Evolutionary conservation across 2,888 invertebrate genomes (phyloP).

Genomic region (Campoletis raptor): DNA sequence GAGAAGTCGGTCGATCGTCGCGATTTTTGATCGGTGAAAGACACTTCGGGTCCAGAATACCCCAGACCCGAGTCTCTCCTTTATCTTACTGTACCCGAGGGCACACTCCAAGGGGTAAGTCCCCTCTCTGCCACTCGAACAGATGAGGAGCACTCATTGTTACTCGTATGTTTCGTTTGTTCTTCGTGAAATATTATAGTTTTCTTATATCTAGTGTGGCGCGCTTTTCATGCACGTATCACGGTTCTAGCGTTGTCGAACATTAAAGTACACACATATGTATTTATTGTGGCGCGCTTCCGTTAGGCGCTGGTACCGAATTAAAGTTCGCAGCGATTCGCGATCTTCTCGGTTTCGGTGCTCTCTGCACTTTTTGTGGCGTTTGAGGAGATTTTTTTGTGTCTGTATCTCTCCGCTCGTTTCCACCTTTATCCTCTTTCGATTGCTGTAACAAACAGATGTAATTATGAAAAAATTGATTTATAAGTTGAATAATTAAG

Average conservation of each 20-base stretch:
- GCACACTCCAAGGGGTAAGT: conserved; percentile 3
- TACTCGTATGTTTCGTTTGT: conserved; percentile 24
- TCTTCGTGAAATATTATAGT: conserved; percentile 43
- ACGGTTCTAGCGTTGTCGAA: conserved; percentile 53
- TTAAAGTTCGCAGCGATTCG: conserved; percentile 84
- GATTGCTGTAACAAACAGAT: conserved; percentile 38
- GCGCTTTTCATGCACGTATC: conserved; percentile 49
- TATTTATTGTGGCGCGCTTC: conserved; percentile 73
- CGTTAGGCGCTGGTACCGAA: conserved; percentile 75
- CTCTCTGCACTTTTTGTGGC: conserved; percentile 74
- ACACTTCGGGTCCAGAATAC: not conserved
- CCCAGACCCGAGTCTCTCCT: not conserved
- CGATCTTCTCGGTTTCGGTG: conserved; percentile 79
- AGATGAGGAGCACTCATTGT: conserved; percentile 13
- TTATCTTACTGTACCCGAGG: not conserved
- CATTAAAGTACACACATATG: conserved; percentile 36
- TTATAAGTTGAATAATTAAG: not conserved
- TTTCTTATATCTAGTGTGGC: conserved; percentile 29
- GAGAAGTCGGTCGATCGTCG: conserved; percentile 24
- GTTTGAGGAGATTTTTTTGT: conserved; percentile 65
- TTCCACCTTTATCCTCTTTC: conserved; percentile 61
- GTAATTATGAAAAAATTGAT: not conserved
- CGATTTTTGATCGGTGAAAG: not conserved
- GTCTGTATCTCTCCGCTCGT: conserved; percentile 60
- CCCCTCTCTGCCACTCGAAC: conserved; percentile 16